phyloP scores from a whole-genome alignment of 2,888 invertebrate species.

The Hedya salicella region DNA sequence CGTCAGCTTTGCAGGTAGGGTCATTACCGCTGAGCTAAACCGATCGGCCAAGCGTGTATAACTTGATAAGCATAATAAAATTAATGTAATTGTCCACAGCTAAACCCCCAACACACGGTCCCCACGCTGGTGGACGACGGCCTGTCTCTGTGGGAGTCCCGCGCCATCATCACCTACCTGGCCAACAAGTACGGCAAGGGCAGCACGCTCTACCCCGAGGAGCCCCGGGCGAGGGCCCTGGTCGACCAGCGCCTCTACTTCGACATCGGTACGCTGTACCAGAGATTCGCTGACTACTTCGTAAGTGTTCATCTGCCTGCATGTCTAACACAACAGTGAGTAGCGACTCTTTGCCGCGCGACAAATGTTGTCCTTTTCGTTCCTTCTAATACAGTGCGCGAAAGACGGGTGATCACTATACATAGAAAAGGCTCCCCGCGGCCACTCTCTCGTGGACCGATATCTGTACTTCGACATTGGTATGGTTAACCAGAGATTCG shows the following conservation, averaged over 20 bases:
- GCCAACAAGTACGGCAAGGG: conserved; percentile 91
- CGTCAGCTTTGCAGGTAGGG: too few species aligned
- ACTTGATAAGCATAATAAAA: not conserved
- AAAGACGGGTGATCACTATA: too few species aligned
- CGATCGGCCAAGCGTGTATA: too few species aligned
- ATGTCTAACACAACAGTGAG: too few species aligned
- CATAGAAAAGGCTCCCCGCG: too few species aligned
- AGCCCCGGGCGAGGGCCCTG: conserved; percentile 88
- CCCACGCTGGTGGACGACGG: conserved; percentile 93
- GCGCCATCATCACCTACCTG: conserved; percentile 91
- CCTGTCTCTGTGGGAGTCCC: conserved; percentile 92
- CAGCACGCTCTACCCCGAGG: conserved; percentile 89
- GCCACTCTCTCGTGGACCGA: too few species aligned
- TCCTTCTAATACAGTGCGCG: too few species aligned
- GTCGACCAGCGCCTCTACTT: conserved; percentile 92
- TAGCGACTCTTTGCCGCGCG: too few species aligned
- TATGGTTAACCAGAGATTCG: too few species aligned
- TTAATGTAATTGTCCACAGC: conserved; percentile 69
- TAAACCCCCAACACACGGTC: conserved; percentile 92
- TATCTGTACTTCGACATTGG: too few species aligned
- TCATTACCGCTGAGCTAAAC: too few species aligned
- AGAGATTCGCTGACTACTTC: conserved; percentile 87
- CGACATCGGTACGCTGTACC: conserved; percentile 89
- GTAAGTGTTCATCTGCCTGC: conserved; percentile 85
- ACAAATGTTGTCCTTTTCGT: too few species aligned